Conservation (phyloP, 1,140 invertebrate species). For the Ips nitidus region DNA sequence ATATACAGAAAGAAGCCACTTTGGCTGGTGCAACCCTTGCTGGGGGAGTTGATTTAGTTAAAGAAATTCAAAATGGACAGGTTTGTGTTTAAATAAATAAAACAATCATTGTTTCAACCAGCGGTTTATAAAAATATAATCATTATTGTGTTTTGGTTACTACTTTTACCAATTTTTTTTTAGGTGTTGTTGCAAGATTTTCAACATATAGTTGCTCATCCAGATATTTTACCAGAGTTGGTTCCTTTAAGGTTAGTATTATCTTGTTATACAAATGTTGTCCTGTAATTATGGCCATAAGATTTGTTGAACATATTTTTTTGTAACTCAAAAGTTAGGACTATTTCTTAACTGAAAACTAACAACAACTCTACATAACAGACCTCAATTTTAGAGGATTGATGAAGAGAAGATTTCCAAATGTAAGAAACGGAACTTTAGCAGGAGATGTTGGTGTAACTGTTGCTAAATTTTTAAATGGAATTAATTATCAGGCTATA, state of each 20-base stretch:
- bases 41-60: conserved; percentile 71
- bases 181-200: conserved; percentile 66
- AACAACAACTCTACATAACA: neutral
- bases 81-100: conserved; percentile 1
- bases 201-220: conserved; percentile 72
- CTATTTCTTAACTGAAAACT: no score
- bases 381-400: conserved; percentile 58
- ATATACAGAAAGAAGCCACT: conserved; percentile 59
- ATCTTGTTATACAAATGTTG: conserved; percentile 42
- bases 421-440: conserved; percentile 66
- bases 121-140: no score
- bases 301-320: no score
- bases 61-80: conserved; percentile 71
- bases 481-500: conserved; percentile 65
- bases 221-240: conserved; percentile 75
- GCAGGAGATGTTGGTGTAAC: conserved; percentile 61
- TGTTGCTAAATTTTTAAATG: conserved; percentile 64
- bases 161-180: no score
- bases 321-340: no score
- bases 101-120: neutral
- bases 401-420: conserved; percentile 76
- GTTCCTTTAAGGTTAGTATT: conserved; percentile 57
- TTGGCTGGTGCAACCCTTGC: conserved; percentile 68
- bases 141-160: no score
- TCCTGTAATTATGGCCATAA: neutral